A percentile compares a stretch with the other conserved stretches of the same genome.
Conservation (phyloP, 2,113 vertebrate species). For the Hyperopisus bebe region DNA sequence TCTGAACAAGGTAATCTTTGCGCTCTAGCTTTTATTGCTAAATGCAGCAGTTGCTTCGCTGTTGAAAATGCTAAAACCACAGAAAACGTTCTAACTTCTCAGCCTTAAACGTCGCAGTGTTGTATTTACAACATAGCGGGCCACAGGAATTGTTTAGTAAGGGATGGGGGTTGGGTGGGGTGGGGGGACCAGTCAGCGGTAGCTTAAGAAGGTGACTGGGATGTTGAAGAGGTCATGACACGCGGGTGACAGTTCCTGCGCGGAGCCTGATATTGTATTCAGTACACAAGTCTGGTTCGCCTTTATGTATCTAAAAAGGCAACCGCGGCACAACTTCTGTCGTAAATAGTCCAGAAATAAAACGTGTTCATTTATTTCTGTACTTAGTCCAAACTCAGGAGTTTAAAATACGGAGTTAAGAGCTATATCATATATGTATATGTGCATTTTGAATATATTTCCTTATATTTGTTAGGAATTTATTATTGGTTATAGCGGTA, state of each 20-base stretch:
- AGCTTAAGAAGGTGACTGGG: conserved; percentile 58
- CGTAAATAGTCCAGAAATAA: background rate
- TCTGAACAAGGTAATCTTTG: background rate
- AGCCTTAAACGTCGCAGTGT: background rate
- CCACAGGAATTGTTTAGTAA: background rate
- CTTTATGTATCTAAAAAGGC: conserved; percentile 25
- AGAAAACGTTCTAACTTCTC: background rate
- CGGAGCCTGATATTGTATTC: conserved; percentile 63
- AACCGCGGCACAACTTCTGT: background rate
- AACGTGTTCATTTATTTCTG: background rate
- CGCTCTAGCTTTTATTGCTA: background rate
- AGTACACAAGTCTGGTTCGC: conserved; percentile 54
- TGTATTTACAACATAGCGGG: background rate
- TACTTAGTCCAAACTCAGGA: background rate
- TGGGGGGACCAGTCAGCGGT: conserved; percentile 6
- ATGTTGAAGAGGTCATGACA: conserved; percentile 66
- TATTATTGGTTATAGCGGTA: background rate
- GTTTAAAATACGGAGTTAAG: background rate
- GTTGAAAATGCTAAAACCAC: background rate
- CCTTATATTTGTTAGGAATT: background rate
- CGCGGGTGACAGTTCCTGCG: conserved; percentile 57
- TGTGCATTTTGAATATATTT: background rate
- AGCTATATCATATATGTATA: background rate
- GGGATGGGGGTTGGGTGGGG: background rate
- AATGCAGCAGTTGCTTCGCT: background rate